Percentiles rank a stretch among this genome's conserved stretches.
phyloP scores from a whole-genome alignment of 2,888 invertebrate species.

The Chalcosyrphus nemorum region DNA sequence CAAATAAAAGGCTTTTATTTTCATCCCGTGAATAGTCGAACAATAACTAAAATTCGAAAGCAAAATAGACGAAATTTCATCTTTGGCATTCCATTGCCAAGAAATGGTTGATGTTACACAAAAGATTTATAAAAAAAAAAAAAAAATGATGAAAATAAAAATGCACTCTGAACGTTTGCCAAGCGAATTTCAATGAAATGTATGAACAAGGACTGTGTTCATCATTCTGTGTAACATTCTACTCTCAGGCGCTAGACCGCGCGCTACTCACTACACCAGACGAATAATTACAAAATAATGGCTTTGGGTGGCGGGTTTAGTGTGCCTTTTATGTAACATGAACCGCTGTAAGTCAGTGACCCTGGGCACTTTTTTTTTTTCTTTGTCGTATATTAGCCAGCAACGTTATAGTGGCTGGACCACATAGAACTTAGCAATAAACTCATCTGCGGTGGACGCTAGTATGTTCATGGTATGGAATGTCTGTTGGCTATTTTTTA shows the following conservation, averaged over 20 bases:
- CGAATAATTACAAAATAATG: conserved; percentile 64
- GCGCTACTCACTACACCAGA: conserved; percentile 33
- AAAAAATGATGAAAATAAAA: conserved; percentile 6
- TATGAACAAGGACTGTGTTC: conserved; percentile 30
- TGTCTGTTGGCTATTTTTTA: conserved; percentile 7
- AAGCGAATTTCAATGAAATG: conserved; percentile 42
- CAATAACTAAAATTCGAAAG: conserved; percentile 16
- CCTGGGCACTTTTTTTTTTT: conserved; percentile 1
- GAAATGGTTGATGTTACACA: conserved; percentile 20
- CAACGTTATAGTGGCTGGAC: conserved; percentile 8
- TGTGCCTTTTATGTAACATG: conserved; percentile 41
- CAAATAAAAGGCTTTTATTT: conserved; percentile 16
- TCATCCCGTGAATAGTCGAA: conserved; percentile 11
- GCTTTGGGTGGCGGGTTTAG: conserved; percentile 40
- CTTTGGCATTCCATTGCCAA: conserved; percentile 35
- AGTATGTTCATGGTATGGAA: not conserved
- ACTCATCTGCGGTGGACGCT: not conserved
- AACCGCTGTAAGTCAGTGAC: conserved; percentile 43
- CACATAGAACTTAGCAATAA: conserved; percentile 2
- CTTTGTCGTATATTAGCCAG: not conserved
- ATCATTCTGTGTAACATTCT: conserved; percentile 15
- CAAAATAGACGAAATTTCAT: conserved; percentile 23
- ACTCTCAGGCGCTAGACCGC: conserved; percentile 25
- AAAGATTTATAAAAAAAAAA: not conserved
- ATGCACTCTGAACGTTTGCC: conserved; percentile 50